These are phyloP conservation scores for Strongylocentrotus purpuratus DNA, from an alignment of 35 echinoderm and acorn worm species.

Conservation along the genomic window DNA sequence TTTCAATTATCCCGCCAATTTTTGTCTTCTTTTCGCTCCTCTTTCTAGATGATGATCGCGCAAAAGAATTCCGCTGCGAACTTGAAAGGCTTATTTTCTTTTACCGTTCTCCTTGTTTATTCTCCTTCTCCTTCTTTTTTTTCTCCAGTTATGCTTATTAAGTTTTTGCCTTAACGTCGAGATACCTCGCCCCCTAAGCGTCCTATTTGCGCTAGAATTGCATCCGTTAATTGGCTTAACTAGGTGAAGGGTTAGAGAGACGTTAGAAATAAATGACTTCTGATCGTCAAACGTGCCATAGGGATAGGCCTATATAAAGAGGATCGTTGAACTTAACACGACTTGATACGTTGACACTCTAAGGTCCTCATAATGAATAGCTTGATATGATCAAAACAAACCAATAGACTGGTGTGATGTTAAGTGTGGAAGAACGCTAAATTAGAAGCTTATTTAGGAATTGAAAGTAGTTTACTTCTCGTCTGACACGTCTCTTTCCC, in stretches of 20 bases:
- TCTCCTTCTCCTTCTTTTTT: neutral
- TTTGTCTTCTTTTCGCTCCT: neutral
- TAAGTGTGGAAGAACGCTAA: neutral
- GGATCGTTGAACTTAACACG: neutral
- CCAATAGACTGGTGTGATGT: neutral
- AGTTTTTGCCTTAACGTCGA: neutral
- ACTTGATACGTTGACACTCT: neutral
- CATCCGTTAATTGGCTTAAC: neutral
- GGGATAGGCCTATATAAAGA: neutral
- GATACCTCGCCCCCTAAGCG: neutral
- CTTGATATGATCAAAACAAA: neutral
- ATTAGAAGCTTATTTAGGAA: neutral
- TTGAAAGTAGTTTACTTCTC: neutral
- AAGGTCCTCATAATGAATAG: neutral
- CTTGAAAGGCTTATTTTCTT: neutral
- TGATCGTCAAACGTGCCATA: neutral
- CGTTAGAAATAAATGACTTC: neutral
- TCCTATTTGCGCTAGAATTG: neutral
- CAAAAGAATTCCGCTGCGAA: neutral
- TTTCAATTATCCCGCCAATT: constrained; percentile 36
- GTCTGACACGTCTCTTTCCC: neutral
- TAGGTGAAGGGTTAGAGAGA: neutral
- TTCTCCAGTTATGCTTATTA: neutral
- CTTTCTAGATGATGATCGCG: neutral
- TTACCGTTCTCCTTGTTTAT: neutral